Percentiles rank a stretch among this genome's conserved stretches.
These are phyloP conservation scores for Tipula helvola DNA, from an alignment of 2,888 invertebrate genomes.

Conservation along the genomic window DNA sequence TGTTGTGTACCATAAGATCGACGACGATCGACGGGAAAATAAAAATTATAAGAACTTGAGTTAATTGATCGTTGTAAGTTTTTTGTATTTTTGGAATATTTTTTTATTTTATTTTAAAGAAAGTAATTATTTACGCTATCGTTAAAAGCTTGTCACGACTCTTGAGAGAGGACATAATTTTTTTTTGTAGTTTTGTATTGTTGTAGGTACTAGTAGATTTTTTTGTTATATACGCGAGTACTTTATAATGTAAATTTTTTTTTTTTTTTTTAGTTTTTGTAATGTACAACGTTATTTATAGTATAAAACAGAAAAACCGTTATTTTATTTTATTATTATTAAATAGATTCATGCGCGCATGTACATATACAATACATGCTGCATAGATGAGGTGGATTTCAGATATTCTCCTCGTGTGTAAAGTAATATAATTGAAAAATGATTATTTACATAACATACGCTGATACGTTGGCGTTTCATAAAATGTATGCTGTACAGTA, in stretches of 20 bases:
- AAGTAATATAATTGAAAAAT: not conserved
- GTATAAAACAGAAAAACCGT: not conserved
- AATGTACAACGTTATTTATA: not conserved
- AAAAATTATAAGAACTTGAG: not conserved
- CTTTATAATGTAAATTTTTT: not conserved
- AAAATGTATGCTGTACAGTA: not conserved
- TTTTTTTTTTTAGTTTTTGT: not conserved
- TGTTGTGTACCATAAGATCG: not conserved
- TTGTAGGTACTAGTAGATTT: not conserved
- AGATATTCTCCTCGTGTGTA: not conserved
- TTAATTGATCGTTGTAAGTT: not conserved
- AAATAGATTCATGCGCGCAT: not conserved
- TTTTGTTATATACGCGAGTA: not conserved
- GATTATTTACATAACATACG: not conserved
- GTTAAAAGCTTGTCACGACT: constrained; percentile 4
- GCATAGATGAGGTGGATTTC: not conserved
- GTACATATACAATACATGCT: not conserved
- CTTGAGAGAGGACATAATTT: not conserved
- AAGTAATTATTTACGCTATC: constrained; percentile 4
- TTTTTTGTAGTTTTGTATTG: not conserved
- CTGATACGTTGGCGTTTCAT: not conserved
- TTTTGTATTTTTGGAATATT: not conserved
- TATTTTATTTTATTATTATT: not conserved
- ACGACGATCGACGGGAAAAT: not conserved
- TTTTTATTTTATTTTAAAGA: not conserved